Conservation (phyloP, 2,113 vertebrate genomes). For the Eptatretus burgeri region DNA sequence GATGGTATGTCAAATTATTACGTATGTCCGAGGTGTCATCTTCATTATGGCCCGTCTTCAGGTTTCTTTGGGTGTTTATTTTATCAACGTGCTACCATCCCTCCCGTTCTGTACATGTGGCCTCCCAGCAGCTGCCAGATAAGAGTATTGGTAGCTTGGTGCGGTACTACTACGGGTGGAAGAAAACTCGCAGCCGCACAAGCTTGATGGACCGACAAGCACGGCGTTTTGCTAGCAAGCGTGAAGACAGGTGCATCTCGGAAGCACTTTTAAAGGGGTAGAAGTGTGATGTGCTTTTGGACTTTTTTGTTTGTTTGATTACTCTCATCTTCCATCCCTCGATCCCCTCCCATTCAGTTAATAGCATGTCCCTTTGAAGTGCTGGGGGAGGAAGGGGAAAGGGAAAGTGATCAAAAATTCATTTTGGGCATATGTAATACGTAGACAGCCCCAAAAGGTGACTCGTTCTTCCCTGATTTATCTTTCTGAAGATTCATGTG, state of each 20-base stretch:
- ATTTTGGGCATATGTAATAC: too few relatives aligned
- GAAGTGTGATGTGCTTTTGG: too few relatives aligned
- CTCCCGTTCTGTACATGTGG: not conserved
- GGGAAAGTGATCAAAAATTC: too few relatives aligned
- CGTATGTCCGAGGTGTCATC: conserved; percentile 8
- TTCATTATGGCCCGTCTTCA: not conserved
- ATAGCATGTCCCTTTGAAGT: too few relatives aligned
- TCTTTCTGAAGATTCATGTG: too few relatives aligned
- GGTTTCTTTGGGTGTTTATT: not conserved
- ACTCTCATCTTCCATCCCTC: too few relatives aligned
- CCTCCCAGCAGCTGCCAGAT: conserved; percentile 46
- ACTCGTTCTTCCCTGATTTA: too few relatives aligned
- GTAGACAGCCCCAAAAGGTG: too few relatives aligned
- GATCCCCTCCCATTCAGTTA: too few relatives aligned
- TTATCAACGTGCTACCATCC: not conserved
- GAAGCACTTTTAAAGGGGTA: too few relatives aligned
- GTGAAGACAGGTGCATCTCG: conserved; percentile 20
- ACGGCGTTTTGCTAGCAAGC: conserved; percentile 58
- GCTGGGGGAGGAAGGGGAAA: too few relatives aligned
- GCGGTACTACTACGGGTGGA: conserved; percentile 91
- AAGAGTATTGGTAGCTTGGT: conserved; percentile 84
- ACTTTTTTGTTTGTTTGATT: too few relatives aligned
- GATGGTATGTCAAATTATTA: conserved; percentile 38
- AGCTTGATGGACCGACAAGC: conserved; percentile 87
- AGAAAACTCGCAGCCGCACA: conserved; percentile 80